Conservation (phyloP, 2,113 vertebrate species). For the Capreolus pygargus region DNA sequence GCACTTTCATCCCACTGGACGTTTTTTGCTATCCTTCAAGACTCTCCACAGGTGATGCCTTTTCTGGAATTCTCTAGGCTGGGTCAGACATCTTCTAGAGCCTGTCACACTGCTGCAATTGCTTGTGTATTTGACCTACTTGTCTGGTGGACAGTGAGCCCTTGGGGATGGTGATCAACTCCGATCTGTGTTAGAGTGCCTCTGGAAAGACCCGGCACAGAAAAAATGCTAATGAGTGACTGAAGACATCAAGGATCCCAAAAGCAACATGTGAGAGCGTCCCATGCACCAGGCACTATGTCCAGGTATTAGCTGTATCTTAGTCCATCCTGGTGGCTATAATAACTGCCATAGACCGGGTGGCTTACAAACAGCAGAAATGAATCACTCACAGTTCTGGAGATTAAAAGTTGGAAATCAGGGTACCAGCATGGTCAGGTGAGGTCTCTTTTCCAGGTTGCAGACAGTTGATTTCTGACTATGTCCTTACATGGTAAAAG, state of each 20-base stretch:
- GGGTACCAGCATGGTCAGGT: no score
- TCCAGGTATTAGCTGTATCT: no score
- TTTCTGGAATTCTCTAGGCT: neutral
- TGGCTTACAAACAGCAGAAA: neutral
- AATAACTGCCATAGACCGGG: neutral
- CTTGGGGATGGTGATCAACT: neutral
- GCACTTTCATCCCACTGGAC: no score
- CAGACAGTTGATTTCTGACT: neutral
- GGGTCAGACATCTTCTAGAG: neutral
- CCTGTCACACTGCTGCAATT: accelerated
- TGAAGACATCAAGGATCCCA: neutral
- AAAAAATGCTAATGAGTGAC: accelerated
- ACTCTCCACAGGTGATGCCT: neutral
- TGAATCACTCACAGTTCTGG: neutral
- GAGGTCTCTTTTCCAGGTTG: neutral
- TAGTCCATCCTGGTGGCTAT: accelerated
- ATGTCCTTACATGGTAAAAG: neutral
- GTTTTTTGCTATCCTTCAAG: neutral
- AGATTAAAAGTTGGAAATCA: neutral
- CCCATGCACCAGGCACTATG: no score
- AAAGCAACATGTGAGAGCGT: neutral
- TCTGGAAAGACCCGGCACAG: no score
- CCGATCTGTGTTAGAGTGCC: neutral
- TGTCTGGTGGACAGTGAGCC: neutral
- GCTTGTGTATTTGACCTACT: neutral